Evolutionary conservation across 23 tunicate species (phyloP).

Genomic region (Ascidia mentula): DNA sequence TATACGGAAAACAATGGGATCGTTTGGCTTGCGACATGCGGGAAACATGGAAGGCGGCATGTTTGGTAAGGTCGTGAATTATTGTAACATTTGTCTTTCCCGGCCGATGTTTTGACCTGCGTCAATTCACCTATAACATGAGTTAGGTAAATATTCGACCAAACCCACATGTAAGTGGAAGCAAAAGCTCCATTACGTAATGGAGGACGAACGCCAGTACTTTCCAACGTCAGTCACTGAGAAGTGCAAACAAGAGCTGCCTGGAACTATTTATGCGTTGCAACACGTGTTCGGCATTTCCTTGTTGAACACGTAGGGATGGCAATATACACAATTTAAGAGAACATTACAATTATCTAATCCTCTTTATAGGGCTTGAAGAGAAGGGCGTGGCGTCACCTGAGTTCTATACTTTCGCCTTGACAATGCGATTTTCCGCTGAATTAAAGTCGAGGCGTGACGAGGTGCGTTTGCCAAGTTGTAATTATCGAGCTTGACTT

Average conservation of each 20-base stretch:
- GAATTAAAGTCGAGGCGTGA: background rate
- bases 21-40: background rate
- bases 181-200: no score
- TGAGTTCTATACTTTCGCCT: background rate
- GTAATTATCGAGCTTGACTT: background rate
- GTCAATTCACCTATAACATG: no score
- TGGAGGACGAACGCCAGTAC: no score
- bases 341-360: no score
- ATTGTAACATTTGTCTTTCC: background rate
- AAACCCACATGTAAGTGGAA: no score
- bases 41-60: background rate
- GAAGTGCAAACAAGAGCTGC: background rate
- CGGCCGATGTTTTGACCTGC: no score
- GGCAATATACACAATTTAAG: no score
- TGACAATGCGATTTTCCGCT: conserved; percentile 6
- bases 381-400: background rate
- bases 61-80: background rate
- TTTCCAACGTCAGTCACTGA: background rate
- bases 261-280: no score
- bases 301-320: no score
- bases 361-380: background rate
- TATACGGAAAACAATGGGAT: background rate
- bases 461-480: background rate
- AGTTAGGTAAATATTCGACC: no score
- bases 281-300: no score